Base-by-base conservation (phyloP, 2,797 vertebrate genomes). In the Periophthalmus magnuspinnatus region DNA sequence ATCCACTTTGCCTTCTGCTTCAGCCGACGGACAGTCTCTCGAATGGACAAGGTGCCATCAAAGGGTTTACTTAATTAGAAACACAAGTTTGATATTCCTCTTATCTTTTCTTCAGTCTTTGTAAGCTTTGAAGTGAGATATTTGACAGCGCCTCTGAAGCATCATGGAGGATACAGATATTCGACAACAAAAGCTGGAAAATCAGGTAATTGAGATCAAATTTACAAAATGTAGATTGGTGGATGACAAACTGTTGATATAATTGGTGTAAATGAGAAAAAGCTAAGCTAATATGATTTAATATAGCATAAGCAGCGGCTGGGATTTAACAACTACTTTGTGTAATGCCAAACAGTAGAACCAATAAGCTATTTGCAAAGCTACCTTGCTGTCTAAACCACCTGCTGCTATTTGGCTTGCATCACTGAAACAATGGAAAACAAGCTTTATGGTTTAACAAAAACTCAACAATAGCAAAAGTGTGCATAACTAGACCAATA, bases 1-100 rank as follows among this genome's bases (percentile, higher is more conserved):
- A 94, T 94, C 93, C 89, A 91, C 91, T 93, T 93, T 92, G 90
- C 90, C 91, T 89, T 93, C 91, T 93, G 92, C 88, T 86, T 22
- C 84, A 76, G 59, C 89, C 92, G 89, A 91, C 91, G 90, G 88
- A 78, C 75, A 80, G 83, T 72, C 79, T 72, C 79, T 79, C 82
- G 85, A 78, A 62, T 75, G 24, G 69, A 69, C 68, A 45, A 14
- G 13, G 41, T 45, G 45, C 3, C 69, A 70, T 71, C 76, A 75
- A 65, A 47, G 13, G 19, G 16, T 17, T 24, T 28, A 21, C 32
- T 24, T 28, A 4, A 64, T 17, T 24, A 45, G 36, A 62, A 45
- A 41, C 59, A 21, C n/a, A 14, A 13, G 0, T 61, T 41, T 36
- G 9, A 38, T 5, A 11, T 16, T 45, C 6, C 6, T 17, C 14